phyloP scores from a whole-genome alignment of 37 sponge, comb jelly and placozoan species.

The Beroe forskalii region DNA sequence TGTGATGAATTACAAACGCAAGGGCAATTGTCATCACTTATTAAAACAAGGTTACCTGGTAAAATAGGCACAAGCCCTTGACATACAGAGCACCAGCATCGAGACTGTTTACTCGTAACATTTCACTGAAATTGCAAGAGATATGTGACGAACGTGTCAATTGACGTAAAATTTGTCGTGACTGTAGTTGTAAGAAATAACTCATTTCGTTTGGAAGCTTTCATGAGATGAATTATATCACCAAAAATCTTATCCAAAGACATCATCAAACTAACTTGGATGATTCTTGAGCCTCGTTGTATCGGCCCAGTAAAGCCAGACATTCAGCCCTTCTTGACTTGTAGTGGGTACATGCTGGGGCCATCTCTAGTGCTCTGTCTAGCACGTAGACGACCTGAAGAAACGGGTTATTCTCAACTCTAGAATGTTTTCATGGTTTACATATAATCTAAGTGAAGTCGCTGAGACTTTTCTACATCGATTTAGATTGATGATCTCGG shows the following conservation, averaged over 20 bases:
- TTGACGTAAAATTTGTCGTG: too few relatives aligned
- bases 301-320: conserved; percentile 27
- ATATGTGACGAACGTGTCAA: background rate
- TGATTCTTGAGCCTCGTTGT: conserved; percentile 67
- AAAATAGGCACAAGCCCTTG: conserved; percentile 85
- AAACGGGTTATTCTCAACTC: too few relatives aligned
- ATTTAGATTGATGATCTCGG: too few relatives aligned
- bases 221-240: too few relatives aligned
- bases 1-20: too few relatives aligned
- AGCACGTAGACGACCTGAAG: conserved; percentile 48
- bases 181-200: too few relatives aligned
- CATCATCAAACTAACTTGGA: conserved; percentile 61
- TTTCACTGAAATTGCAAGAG: conserved; percentile 69
- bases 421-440: too few relatives aligned
- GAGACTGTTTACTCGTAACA: conserved; percentile 72
- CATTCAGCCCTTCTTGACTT: conserved; percentile 64
- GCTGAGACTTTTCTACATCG: too few relatives aligned
- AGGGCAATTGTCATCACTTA: too few relatives aligned
- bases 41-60: conserved; percentile 75
- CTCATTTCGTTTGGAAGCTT: too few relatives aligned
- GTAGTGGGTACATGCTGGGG: conserved; percentile 66
- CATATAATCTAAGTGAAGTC: too few relatives aligned
- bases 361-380: conserved; percentile 62
- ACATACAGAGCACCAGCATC: conserved; percentile 95
- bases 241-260: too few relatives aligned